These are phyloP conservation scores for Coecobrya sp. DNA, from an alignment of 2,888 invertebrate genomes.

Conservation along the genomic window DNA sequence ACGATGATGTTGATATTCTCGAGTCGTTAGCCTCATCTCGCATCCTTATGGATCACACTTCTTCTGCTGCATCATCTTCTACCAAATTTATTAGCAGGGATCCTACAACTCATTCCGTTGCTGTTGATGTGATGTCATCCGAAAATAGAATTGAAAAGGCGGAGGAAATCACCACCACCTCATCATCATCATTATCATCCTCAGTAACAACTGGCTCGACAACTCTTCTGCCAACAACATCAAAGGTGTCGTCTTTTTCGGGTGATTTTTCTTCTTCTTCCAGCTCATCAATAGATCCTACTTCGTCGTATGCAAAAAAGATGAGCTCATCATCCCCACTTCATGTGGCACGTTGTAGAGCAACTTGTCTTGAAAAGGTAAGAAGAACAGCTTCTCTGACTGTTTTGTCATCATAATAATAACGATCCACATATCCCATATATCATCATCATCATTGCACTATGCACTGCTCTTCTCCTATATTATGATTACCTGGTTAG, in stretches of 20 bases:
- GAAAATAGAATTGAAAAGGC: slow-evolving; percentile 12
- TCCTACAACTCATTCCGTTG: neutral
- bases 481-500: neutral
- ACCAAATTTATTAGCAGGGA: neutral
- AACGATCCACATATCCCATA: slow-evolving; percentile 39
- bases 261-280: too few species aligned
- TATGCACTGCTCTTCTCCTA: too few species aligned
- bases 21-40: slow-evolving; percentile 50
- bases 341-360: slow-evolving; percentile 77
- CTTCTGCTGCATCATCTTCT: neutral
- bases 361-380: slow-evolving; percentile 78
- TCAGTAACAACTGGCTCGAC: slow-evolving; percentile 21
- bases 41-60: slow-evolving; percentile 63
- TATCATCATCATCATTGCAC: slow-evolving; percentile 22
- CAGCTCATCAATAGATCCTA: neutral
- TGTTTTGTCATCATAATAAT: neutral
- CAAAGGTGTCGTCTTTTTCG: neutral
- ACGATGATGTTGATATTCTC: slow-evolving; percentile 27
- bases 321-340: slow-evolving; percentile 69
- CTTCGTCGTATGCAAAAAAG: slow-evolving; percentile 17
- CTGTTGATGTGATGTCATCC: slow-evolving; percentile 1
- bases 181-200: neutral
- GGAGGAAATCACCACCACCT: neutral
- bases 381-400: neutral
- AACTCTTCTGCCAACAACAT: neutral